Conservation (phyloP, 2,888 invertebrate species). For the Saturnia japonica region DNA sequence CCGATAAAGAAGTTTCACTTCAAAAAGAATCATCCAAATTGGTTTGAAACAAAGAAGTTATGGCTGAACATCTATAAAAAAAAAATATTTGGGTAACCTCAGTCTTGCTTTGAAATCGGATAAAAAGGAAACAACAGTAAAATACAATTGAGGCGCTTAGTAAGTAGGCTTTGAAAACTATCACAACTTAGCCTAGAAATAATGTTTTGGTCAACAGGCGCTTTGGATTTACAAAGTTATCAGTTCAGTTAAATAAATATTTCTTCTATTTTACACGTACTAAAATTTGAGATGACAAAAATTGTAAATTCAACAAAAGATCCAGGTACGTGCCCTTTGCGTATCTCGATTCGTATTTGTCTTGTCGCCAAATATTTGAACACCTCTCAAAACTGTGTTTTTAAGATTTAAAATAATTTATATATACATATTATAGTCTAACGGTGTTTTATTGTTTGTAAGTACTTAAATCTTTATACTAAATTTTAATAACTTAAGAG, state of each 20-base stretch:
- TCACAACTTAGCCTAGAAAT: not conserved
- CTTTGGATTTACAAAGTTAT: not conserved
- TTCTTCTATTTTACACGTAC: not conserved
- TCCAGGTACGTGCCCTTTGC: not conserved
- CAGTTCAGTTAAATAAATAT: not conserved
- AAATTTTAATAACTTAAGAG: not conserved
- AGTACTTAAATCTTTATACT: not conserved
- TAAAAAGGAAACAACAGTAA: not conserved
- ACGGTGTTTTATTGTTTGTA: not conserved
- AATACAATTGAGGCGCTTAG: not conserved
- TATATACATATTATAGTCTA: not conserved
- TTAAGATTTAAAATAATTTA: not conserved
- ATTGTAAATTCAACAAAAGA: not conserved
- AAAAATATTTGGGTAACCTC: too few relatives aligned
- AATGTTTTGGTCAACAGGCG: not conserved
- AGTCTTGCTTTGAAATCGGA: too few relatives aligned
- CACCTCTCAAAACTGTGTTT: not conserved
- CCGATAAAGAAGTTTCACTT: too few relatives aligned
- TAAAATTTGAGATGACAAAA: not conserved
- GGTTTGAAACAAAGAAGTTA: too few relatives aligned
- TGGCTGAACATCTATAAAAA: too few relatives aligned
- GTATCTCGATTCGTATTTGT: not conserved
- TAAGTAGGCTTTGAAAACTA: not conserved
- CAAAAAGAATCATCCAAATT: too few relatives aligned
- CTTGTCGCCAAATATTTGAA: slow-evolving; percentile 2